These are phyloP conservation scores for Lithosia quadra DNA, from an alignment of 2,888 invertebrate species.

Conservation along the genomic window DNA sequence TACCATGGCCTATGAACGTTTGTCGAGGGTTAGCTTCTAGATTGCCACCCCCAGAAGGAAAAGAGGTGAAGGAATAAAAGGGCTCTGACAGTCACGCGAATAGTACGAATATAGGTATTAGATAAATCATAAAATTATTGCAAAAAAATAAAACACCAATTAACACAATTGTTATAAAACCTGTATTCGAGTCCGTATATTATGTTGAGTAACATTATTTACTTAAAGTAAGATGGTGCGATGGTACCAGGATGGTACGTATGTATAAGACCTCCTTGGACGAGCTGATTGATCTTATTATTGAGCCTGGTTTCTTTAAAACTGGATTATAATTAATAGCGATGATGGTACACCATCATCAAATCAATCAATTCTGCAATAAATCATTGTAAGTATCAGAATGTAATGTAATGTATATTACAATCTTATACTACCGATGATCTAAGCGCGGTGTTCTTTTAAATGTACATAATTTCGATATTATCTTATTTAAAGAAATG, in stretches of 20 bases:
- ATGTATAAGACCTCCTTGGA: no score
- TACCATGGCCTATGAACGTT: no score
- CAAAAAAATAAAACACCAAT: neutral
- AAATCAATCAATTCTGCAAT: neutral
- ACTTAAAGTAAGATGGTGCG: no score
- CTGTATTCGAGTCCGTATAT: neutral
- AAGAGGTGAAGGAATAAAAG: neutral
- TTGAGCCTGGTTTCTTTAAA: slow-evolving; percentile 1
- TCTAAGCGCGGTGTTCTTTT: slow-evolving; percentile 3
- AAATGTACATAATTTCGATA: neutral
- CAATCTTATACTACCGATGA: neutral
- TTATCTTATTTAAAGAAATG: neutral
- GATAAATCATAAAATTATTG: neutral
- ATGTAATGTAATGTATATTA: neutral
- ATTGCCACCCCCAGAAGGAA: neutral
- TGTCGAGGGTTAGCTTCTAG: neutral
- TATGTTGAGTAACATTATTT: no score
- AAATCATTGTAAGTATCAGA: neutral
- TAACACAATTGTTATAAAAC: neutral
- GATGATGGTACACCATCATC: no score
- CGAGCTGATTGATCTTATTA: slow-evolving; percentile 6
- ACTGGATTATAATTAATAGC: neutral
- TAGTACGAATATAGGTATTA: neutral
- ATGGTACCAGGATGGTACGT: no score
- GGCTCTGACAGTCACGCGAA: neutral